A percentile compares a stretch with the other conserved stretches of the same genome.
Evolutionary conservation across 2,797 vertebrate genomes (phyloP).

Genomic region (Molothrus aeneus): DNA sequence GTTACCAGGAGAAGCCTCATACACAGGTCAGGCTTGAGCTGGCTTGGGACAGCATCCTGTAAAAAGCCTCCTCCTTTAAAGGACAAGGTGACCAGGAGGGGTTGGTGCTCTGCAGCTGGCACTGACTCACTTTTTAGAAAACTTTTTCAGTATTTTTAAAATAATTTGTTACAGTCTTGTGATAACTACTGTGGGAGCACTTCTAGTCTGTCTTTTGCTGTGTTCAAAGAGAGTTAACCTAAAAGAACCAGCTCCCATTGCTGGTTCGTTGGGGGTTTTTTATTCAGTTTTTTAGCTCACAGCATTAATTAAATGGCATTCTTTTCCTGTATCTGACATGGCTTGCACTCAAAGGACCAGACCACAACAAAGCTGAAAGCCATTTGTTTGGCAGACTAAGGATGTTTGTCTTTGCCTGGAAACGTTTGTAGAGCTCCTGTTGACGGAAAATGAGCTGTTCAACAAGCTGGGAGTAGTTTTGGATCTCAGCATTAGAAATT

Average conservation of each 20-base stretch:
- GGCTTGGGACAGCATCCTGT: not conserved
- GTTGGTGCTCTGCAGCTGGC: not conserved
- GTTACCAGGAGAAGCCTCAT: not conserved
- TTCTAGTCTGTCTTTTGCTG: not conserved
- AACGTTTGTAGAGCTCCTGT: conserved; percentile 49
- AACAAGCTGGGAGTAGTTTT: not conserved
- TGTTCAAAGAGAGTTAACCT: not conserved
- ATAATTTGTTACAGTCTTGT: not conserved
- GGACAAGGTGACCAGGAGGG: not conserved
- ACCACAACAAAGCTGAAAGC: conserved; percentile 54
- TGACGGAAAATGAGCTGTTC: conserved; percentile 30
- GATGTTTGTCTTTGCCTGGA: conserved; percentile 57
- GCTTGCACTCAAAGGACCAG: conserved; percentile 33
- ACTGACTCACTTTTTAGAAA: not conserved
- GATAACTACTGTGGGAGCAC: not conserved
- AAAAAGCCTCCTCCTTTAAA: not conserved
- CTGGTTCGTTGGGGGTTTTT: not conserved
- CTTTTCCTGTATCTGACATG: conserved; percentile 13
- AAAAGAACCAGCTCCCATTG: not conserved
- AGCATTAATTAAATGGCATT: conserved; percentile 36
- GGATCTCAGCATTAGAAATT: not conserved
- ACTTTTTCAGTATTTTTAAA: not conserved
- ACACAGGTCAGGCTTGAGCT: not conserved
- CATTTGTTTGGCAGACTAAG: conserved; percentile 51
- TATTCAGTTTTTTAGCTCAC: not conserved